These are phyloP conservation scores for Uloborus plumipes DNA, from an alignment of 2,888 invertebrate species.

Conservation along the genomic window DNA sequence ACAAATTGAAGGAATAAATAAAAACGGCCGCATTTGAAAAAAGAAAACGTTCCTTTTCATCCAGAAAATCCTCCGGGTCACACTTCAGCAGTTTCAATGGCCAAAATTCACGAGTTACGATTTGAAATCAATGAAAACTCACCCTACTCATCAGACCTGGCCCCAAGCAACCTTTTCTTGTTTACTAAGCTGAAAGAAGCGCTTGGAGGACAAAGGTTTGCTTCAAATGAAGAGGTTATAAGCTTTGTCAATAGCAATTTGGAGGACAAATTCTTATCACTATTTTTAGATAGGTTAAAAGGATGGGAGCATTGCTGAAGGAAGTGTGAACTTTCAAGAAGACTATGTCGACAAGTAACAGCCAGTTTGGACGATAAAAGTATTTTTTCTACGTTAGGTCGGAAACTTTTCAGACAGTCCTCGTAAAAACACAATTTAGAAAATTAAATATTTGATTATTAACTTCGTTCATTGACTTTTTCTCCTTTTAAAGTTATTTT, in stretches of 20 bases:
- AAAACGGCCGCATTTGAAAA: conserved; percentile 6
- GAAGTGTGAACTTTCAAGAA: neutral
- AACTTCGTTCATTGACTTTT: too few relatives aligned
- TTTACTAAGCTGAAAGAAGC: conserved; percentile 41
- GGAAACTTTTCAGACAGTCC: conserved; percentile 5
- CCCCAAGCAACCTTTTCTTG: conserved; percentile 24
- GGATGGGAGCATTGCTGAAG: neutral
- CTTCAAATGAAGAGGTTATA: conserved; percentile 8
- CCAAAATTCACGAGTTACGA: conserved; percentile 29
- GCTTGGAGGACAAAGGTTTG: conserved; percentile 34
- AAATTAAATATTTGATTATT: too few relatives aligned
- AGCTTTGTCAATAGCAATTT: conserved; percentile 1
- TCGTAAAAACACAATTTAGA: neutral
- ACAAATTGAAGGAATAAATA: conserved; percentile 7
- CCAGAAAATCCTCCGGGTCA: conserved; percentile 43
- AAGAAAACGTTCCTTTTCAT: conserved; percentile 23
- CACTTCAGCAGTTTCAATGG: conserved; percentile 13
- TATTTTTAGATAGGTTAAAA: neutral
- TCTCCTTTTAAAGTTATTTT: too few relatives aligned
- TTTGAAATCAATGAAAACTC: conserved; percentile 35
- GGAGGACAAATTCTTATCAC: neutral
- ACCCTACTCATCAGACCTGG: conserved; percentile 48
- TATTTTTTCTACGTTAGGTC: neutral
- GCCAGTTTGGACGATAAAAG: neutral
- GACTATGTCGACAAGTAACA: neutral